phyloP scores from a whole-genome alignment of 2,797 vertebrate species.

The Masticophis lateralis region DNA sequence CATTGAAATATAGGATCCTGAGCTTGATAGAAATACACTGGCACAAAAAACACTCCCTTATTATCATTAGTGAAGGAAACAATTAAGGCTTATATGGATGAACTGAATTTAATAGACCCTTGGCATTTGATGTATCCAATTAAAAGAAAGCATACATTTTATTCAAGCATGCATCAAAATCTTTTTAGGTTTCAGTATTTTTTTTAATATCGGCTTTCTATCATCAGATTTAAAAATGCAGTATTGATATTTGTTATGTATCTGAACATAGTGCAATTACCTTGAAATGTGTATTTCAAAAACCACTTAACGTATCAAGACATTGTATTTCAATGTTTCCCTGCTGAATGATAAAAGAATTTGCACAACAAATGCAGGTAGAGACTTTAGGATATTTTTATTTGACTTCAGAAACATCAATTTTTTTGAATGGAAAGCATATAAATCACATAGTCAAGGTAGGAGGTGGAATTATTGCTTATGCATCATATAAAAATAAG shows the following conservation, averaged over 20 bases:
- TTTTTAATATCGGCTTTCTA: neutral
- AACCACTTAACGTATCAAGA: neutral
- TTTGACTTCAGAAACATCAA: neutral
- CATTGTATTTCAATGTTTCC: neutral
- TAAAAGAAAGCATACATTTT: neutral
- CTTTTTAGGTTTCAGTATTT: neutral
- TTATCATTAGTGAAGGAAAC: neutral
- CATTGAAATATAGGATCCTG: neutral
- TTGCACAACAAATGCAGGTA: neutral
- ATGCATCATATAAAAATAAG: neutral
- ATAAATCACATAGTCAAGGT: neutral
- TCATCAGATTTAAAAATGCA: neutral
- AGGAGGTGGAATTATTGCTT: neutral
- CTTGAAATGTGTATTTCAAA: neutral
- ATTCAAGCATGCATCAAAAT: neutral
- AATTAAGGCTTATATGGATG: neutral
- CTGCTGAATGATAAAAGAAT: neutral
- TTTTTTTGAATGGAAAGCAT: neutral
- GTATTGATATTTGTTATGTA: neutral
- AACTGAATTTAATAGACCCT: neutral
- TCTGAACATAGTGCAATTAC: neutral
- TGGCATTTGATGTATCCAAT: neutral
- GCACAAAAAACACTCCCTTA: neutral
- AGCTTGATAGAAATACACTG: neutral
- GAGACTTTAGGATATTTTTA: neutral